Conservation (phyloP, 2,113 vertebrate genomes). For the Piaya cayana region DNA sequence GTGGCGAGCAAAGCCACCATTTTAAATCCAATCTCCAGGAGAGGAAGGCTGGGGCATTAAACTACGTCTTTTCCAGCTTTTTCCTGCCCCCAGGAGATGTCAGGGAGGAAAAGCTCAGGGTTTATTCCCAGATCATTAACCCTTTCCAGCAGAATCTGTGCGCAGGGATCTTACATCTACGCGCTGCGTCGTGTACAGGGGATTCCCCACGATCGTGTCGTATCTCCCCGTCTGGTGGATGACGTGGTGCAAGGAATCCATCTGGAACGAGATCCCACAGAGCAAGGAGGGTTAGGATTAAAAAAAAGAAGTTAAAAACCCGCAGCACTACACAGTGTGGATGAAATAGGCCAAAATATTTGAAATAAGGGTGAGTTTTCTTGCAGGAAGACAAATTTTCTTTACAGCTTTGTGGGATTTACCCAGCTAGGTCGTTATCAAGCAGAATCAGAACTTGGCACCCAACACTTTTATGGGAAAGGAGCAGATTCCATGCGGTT, state of each 20-base stretch:
- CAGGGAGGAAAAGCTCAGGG: no score
- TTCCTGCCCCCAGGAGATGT: background rate
- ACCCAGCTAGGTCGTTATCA: background rate
- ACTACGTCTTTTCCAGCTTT: background rate
- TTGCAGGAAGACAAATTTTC: background rate
- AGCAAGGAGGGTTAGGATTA: background rate
- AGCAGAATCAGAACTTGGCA: background rate
- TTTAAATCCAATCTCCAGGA: background rate
- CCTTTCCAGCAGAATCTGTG: no score
- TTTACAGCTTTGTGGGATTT: background rate
- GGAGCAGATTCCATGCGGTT: background rate
- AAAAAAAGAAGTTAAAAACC: background rate
- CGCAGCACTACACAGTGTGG: rapidly evolving
- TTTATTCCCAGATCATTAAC: background rate
- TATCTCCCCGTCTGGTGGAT: constrained; percentile 61
- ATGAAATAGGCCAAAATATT: background rate
- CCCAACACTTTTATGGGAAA: background rate
- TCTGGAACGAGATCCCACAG: background rate
- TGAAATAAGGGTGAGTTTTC: background rate
- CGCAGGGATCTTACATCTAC: constrained; percentile 34
- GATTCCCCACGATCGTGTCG: constrained; percentile 58
- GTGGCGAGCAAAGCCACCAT: background rate
- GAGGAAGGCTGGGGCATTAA: background rate
- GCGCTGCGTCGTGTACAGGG: constrained; percentile 60
- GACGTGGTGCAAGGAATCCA: constrained; percentile 70